Base-by-base conservation (phyloP, 2,888 invertebrate species). In the Apomyelois bistriatella region DNA sequence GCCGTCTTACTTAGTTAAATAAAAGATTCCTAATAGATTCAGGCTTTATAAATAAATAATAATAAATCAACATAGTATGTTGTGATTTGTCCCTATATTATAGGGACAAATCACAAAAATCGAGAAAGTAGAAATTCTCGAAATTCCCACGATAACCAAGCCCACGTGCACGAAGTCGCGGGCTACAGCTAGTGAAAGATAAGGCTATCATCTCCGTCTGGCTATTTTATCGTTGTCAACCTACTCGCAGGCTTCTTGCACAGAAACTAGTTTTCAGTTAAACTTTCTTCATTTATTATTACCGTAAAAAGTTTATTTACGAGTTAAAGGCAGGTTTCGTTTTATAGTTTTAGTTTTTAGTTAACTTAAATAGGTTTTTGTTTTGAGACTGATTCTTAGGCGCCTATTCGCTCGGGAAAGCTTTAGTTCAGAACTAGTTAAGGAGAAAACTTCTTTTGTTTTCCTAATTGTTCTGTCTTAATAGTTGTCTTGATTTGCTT, bases 241-340 rank as follows among this genome's bases (percentile, higher is more conserved):
- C 43, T 15, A 46, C 15, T 30, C 13, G 1, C 43, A 28, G 30
- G 10, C 41, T 41, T 41, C 41, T 41, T 41, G 41, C 41, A 13
- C 30, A 13, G 16, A 32, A 46, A 32, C 46, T 32, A 15, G 16
- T 9, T 46, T 46, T 46, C 46, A 46, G 49, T 41, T 43, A 52
- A 52, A 52, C 36, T 52, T 52, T 43, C 17, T 42, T 43, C 36
- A 52, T 52, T 13, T 52, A 36, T 52, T 43, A 52, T 46, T 43
- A 35, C 12, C 36, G 35, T 49, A 38, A 28, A 52, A 52, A 36
- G 35, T 52, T 43, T 43, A 32, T 52, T 52, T 52, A 52, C 52
- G 52, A 52, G 43, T 35, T 52, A 52, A 52, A 49, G 38, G 30
- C 48, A 28, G 38, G 12, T 38, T 49, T 38, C 37, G 38, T 49